Base-by-base conservation (phyloP, 2,113 vertebrate species). In the Isurus oxyrinchus region DNA sequence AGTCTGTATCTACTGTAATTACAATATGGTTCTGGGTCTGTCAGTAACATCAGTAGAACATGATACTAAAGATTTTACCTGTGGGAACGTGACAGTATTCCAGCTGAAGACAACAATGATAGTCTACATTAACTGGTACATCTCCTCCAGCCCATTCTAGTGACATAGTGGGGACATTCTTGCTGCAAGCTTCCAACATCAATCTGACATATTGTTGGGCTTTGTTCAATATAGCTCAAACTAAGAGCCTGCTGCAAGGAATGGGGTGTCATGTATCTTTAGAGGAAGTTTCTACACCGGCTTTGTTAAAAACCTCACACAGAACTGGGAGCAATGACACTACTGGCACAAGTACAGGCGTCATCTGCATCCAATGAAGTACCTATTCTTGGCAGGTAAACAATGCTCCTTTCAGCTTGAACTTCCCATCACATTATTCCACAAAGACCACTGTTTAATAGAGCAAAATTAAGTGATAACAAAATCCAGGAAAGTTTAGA, bases 371-470 rank as follows among this genome's bases (percentile, higher is more conserved):
- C 96, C 96, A 96, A 97, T 97, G 97, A 97, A 97, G 97, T 0
- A 90, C 97, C 93, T 96, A 97, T 97, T 79, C 94, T 96, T 97
- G 97, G 97, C 97, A 97, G 96, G 84, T 66, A 96, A 13, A 61
- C 94, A 97, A 96, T 88, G 19, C 53, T 0, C 25, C 97, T 97
- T 97, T 96, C 97, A 96, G 96, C 97, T 96, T 96, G 96, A 97
- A 96, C 97, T 97, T 97, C 97, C 97, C 97, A 96, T 97, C 97
- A 97, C 97, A 97, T 98, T 97, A 97, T 96, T 13, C 44, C 96
- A 97, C 97, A 97, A 97, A 63, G 94, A 81, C 63, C n/a, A 97
- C 96, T 96, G 96, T 97, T 0, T 79, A 96, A 96, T 97, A 97
- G 97, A 96, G 97, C 81, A 96, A 97, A 96, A 95, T 67, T 25